Conservation (phyloP, 2,113 vertebrate genomes). For the Ceyx cyanopectus region DNA sequence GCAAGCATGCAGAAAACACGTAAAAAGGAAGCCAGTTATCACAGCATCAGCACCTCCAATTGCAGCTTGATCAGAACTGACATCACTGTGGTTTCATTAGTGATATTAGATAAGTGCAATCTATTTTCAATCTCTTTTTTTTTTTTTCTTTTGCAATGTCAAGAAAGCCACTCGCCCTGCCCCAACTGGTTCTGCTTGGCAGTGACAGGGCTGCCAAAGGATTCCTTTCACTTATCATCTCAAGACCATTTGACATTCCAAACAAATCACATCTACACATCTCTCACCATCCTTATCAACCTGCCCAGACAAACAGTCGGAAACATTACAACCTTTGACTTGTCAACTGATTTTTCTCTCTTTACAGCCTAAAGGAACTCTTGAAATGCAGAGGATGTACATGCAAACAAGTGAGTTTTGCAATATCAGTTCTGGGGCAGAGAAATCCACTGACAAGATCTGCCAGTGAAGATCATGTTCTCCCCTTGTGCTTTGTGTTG, state of each 20-base stretch:
- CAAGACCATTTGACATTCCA: slow-evolving; percentile 7
- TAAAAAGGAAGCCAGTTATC: slow-evolving; percentile 83
- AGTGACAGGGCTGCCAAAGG: not conserved
- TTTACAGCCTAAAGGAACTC: slow-evolving; percentile 74
- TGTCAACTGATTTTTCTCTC: slow-evolving; percentile 77
- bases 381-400: slow-evolving; percentile 3
- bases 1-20: slow-evolving; percentile 74
- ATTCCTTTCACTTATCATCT: slow-evolving; percentile 43
- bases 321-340: slow-evolving; percentile 73
- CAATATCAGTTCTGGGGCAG: slow-evolving; percentile 1
- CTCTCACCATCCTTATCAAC: slow-evolving; percentile 30
- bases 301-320: slow-evolving; percentile 23
- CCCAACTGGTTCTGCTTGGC: slow-evolving; percentile 4
- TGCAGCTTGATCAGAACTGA: slow-evolving; percentile 82
- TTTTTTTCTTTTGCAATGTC: slow-evolving; percentile 38
- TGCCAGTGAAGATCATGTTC: not conserved
- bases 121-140: slow-evolving; percentile 66
- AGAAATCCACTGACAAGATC: slow-evolving; percentile 23
- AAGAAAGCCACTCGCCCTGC: not conserved
- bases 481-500: not conserved
- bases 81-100: slow-evolving; percentile 84
- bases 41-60: slow-evolving; percentile 76
- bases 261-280: not conserved
- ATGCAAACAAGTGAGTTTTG: slow-evolving; percentile 47
- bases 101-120: slow-evolving; percentile 71